Evolutionary conservation across 2,888 invertebrate species (phyloP).

Genomic region (Disparrhopalites patrizii): DNA sequence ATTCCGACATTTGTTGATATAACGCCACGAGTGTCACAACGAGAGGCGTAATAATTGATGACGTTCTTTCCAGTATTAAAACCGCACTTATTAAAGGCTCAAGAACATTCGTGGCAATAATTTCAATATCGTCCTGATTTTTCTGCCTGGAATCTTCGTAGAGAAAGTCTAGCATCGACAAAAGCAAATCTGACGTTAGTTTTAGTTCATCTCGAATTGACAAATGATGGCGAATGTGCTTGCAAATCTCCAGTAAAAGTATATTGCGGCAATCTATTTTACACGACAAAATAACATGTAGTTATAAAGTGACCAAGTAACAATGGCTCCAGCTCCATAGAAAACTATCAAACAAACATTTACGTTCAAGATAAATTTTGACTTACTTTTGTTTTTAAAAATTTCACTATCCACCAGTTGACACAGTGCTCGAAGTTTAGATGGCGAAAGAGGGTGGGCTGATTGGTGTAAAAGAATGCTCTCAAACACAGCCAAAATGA

Average conservation of each 20-base stretch:
- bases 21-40: constrained; percentile 82
- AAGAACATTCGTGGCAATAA: constrained; percentile 71
- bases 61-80: constrained; percentile 72
- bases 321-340: no score
- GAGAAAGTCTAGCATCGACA: constrained; percentile 29
- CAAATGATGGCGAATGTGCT: constrained; percentile 77
- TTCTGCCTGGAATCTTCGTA: background rate
- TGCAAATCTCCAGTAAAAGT: constrained; percentile 75
- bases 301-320: no score
- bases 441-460: constrained; percentile 68
- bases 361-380: no score
- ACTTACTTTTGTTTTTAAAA: constrained; percentile 1
- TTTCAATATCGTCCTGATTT: constrained; percentile 68
- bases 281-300: background rate
- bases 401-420: constrained; percentile 66
- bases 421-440: constrained; percentile 76
- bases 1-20: constrained; percentile 78
- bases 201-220: constrained; percentile 74
- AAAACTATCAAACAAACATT: background rate
- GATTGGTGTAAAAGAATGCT: constrained; percentile 62
- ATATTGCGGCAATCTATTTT: constrained; percentile 70
- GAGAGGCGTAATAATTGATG: constrained; percentile 62
- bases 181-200: constrained; percentile 76
- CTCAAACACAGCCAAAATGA: constrained; percentile 76
- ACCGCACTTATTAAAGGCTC: constrained; percentile 83